Evolutionary conservation across 2,888 invertebrate species (phyloP).

Genomic region (Mylabris sibirica): DNA sequence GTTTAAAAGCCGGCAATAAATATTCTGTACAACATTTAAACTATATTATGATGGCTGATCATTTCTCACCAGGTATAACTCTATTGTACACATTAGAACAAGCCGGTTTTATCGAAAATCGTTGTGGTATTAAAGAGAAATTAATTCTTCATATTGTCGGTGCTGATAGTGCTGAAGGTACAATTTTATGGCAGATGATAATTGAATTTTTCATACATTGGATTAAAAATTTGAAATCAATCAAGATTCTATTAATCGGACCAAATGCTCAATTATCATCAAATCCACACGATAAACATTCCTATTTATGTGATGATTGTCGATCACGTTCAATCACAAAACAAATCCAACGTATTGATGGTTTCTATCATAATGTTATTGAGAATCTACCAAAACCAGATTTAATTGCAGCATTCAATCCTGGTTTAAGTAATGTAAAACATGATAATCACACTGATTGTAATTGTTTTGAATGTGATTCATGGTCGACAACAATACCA

Average conservation of each 20-base stretch:
- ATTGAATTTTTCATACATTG: not conserved
- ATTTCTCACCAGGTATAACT: not conserved
- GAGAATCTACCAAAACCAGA: not conserved
- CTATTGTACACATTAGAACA: not conserved
- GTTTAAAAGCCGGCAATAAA: not conserved
- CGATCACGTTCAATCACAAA: not conserved
- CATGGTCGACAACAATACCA: not conserved
- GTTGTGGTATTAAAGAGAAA: not conserved
- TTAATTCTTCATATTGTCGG: not conserved
- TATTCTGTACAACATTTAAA: conserved; percentile 1
- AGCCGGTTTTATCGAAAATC: not conserved
- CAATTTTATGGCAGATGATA: not conserved
- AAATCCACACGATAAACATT: not conserved
- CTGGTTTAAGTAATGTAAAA: not conserved
- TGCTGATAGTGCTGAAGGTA: conserved; percentile 1
- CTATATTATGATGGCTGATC: not conserved
- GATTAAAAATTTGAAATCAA: not conserved
- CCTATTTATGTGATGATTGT: not conserved
- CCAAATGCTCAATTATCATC: not conserved
- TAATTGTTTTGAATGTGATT: not conserved
- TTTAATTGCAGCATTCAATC: not conserved
- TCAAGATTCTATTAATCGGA: not conserved
- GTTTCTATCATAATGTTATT: not conserved
- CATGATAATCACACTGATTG: not conserved
- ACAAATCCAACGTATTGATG: conserved; percentile 1